Base-by-base conservation (phyloP, 2,113 vertebrate species). In the Tachysurus vachellii region DNA sequence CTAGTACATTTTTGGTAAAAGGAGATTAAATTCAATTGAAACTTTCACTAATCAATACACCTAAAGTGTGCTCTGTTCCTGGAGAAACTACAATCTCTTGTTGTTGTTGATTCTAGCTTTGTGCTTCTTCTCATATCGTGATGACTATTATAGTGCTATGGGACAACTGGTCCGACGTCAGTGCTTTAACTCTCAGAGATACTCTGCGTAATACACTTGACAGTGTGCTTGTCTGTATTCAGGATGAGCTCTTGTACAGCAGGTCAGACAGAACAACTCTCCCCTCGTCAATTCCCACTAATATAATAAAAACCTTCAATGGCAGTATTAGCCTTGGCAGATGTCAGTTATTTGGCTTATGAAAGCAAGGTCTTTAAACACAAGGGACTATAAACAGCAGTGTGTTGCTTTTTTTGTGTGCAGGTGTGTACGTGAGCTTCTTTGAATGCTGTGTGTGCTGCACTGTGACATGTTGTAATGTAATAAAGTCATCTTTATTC, bases 401-500 rank as follows among this genome's bases (percentile, higher is more conserved):
- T 82, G 66, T 87, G 84, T 80, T 68, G n/a, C 36, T 80, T 81
- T 81, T 79, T 28, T 79, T 61, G 36, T 36, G 4, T 1, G 0
- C 13, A 80, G 21, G 66, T 81, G 64, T 82, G 75, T 80, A 56
- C 19, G 47, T 75, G 66, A 81, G 85, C 77, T 85, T 83, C 50
- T 85, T 47, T 86, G 66, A 79, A 89, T 89, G 87, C 86, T 53
- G 62, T 59, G 76, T 59, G 53, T 16, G 80, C 57, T 64, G 80
- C 17, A 81, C 61, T 42, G 66, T 87, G 88, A 87, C 85, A 86
- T 79, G 80, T 64, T 71, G 80, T 90, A 87, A 91, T 88, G 87
- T 89, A 89, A 91, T 89, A 88, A 87, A 89, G 81, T 88, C 83
- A 89, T 90, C 79, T 83, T 90, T 89, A 89, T 91, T 86, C 88